Evolutionary conservation across 2,888 invertebrate species (phyloP).

Genomic region (Chromoteleia sp.): DNA sequence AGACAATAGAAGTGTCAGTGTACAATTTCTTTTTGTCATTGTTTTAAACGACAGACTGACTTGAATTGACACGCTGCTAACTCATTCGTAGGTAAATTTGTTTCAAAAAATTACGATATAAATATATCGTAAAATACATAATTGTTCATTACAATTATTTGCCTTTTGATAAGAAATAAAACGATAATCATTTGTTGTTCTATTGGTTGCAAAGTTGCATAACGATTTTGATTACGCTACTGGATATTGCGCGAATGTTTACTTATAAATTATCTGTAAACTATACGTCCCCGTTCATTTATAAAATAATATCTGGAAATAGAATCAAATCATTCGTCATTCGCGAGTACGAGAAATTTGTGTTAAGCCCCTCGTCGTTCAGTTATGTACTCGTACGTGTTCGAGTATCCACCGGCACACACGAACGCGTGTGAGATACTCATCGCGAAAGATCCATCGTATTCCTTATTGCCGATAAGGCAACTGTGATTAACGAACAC

Average conservation of each 20-base stretch:
- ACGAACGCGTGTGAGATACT: slow-evolving; percentile 11
- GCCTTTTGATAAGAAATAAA: no score
- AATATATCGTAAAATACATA: no score
- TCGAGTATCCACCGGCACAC: slow-evolving; percentile 19
- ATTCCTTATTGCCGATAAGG: slow-evolving; percentile 19
- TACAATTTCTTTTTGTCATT: no score
- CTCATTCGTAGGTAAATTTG: no score
- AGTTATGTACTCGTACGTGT: slow-evolving; percentile 2
- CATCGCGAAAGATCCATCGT: slow-evolving; percentile 42
- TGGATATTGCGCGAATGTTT: slow-evolving; percentile 8
- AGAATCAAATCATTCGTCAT: slow-evolving; percentile 42
- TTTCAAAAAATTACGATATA: no score
- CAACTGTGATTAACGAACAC: slow-evolving; percentile 27
- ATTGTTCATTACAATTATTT: no score
- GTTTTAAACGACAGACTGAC: no score
- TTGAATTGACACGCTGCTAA: no score
- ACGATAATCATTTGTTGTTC: no score
- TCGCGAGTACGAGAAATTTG: slow-evolving; percentile 1
- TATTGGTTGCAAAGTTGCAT: no score
- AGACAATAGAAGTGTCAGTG: no score
- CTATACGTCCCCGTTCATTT: slow-evolving; percentile 25
- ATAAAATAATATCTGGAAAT: slow-evolving; percentile 40
- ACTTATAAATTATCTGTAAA: slow-evolving; percentile 42
- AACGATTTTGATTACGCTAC: slow-evolving; percentile 10
- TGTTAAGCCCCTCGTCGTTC: slow-evolving; percentile 11